phyloP scores from a whole-genome alignment of 2,113 vertebrate species.

The Macroglossus sobrinus region DNA sequence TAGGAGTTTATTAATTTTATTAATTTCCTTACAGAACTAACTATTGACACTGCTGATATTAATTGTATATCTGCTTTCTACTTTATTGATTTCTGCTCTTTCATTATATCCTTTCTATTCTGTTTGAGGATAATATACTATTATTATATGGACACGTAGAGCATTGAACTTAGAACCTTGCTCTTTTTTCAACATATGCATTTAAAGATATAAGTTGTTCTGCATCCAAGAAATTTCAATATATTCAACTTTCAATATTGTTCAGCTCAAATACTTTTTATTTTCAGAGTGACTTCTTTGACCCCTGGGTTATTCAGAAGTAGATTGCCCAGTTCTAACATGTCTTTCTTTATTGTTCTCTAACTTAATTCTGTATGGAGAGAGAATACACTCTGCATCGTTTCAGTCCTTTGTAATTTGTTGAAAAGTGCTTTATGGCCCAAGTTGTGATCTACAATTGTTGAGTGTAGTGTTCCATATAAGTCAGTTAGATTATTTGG shows the following conservation, averaged over 20 bases:
- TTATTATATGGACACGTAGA: not conserved
- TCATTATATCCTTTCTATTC: not conserved
- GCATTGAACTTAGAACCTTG: conserved; percentile 11
- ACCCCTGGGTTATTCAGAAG: not conserved
- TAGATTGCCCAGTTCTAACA: not conserved
- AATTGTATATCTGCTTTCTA: not conserved
- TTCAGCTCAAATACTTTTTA: not conserved
- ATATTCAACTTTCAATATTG: not conserved
- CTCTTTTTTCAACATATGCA: not conserved
- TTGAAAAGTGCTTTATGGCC: not conserved
- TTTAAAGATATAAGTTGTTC: not conserved
- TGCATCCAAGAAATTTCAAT: not conserved
- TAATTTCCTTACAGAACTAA: not conserved
- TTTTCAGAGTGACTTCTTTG: not conserved
- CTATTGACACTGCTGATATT: not conserved
- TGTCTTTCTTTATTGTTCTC: not conserved
- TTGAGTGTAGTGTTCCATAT: not conserved
- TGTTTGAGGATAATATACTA: not conserved
- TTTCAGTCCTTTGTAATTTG: not conserved
- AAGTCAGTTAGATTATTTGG: not conserved
- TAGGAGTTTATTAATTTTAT: not conserved
- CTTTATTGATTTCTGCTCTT: not conserved
- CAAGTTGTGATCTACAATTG: not conserved
- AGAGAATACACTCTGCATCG: not conserved
- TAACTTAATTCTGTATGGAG: not conserved